phyloP scores from a whole-genome alignment of 2,888 invertebrate genomes.

The Drosophila infuscata region DNA sequence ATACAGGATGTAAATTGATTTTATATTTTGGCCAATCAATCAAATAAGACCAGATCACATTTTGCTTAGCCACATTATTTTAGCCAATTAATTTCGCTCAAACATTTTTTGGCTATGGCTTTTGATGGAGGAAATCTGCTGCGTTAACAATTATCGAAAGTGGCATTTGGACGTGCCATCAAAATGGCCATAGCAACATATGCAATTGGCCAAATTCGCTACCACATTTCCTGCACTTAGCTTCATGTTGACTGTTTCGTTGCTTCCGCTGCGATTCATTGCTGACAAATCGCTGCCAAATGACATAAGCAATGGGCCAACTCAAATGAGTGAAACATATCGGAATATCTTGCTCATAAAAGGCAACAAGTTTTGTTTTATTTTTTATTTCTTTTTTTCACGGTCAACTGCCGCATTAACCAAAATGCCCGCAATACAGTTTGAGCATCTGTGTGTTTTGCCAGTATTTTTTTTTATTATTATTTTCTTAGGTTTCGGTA shows the following conservation, averaged over 20 bases:
- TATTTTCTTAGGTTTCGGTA: neutral
- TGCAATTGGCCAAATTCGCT: conserved; percentile 55
- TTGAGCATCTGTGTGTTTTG: conserved; percentile 10
- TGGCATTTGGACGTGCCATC: conserved; percentile 36
- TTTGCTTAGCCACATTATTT: conserved; percentile 2
- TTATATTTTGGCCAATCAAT: neutral
- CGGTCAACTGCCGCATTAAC: conserved; percentile 62
- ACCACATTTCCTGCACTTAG: conserved; percentile 47
- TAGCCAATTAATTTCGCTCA: conserved; percentile 18
- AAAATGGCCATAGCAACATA: conserved; percentile 31
- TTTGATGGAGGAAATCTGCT: conserved; percentile 24
- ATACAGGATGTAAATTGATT: neutral
- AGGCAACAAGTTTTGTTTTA: conserved; percentile 51
- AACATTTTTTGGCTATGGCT: conserved; percentile 19
- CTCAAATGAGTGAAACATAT: conserved; percentile 25
- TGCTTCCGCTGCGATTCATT: conserved; percentile 33
- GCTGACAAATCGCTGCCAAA: conserved; percentile 60
- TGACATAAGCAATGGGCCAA: conserved; percentile 69
- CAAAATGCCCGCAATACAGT: conserved; percentile 30
- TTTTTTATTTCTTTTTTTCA: conserved; percentile 45
- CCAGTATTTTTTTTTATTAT: conserved; percentile 5
- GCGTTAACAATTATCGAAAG: conserved; percentile 34
- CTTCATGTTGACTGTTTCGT: conserved; percentile 28
- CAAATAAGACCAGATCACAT: conserved; percentile 4
- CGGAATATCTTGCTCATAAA: conserved; percentile 68